A percentile compares a stretch with the other conserved stretches of the same genome.
Conservation (phyloP, 64 coral and sea anemone genomes). For the Astreopora myriophthalma region DNA sequence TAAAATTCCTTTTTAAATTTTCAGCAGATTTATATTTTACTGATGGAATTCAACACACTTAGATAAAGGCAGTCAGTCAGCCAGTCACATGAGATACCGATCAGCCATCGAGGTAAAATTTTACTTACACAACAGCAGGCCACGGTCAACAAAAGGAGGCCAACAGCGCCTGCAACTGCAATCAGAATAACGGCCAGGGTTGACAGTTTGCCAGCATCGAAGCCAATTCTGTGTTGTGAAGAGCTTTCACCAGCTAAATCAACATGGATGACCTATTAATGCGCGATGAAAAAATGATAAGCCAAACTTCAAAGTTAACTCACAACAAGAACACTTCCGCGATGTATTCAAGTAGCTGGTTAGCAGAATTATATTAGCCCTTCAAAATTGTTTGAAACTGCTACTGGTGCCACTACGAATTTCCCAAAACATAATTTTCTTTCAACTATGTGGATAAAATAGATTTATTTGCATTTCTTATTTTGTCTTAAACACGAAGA, state of each 20-base stretch:
- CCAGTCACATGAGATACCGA: background rate
- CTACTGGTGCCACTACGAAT: too few relatives aligned
- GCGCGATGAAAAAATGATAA: background rate
- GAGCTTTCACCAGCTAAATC: conserved; percentile 46
- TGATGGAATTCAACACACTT: too few relatives aligned
- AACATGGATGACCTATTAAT: conserved; percentile 42
- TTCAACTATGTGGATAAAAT: too few relatives aligned
- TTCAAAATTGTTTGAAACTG: too few relatives aligned
- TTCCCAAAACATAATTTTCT: too few relatives aligned
- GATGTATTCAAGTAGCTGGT: too few relatives aligned
- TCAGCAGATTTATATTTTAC: too few relatives aligned
- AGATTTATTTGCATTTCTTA: too few relatives aligned
- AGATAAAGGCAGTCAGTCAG: background rate
- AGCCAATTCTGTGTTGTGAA: background rate
- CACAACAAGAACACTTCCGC: too few relatives aligned
- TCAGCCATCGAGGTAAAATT: background rate
- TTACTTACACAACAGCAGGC: conserved; percentile 72
- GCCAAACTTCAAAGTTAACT: background rate
- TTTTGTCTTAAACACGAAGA: too few relatives aligned
- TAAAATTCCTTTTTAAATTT: too few relatives aligned
- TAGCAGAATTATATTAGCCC: too few relatives aligned
- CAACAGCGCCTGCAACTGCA: conserved; percentile 45
- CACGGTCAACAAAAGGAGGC: conserved; percentile 28
- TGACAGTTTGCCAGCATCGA: background rate
- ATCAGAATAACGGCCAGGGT: conserved; percentile 46